phyloP scores from a whole-genome alignment of 2,797 vertebrate species.

The Lutjanus argentimaculatus region DNA sequence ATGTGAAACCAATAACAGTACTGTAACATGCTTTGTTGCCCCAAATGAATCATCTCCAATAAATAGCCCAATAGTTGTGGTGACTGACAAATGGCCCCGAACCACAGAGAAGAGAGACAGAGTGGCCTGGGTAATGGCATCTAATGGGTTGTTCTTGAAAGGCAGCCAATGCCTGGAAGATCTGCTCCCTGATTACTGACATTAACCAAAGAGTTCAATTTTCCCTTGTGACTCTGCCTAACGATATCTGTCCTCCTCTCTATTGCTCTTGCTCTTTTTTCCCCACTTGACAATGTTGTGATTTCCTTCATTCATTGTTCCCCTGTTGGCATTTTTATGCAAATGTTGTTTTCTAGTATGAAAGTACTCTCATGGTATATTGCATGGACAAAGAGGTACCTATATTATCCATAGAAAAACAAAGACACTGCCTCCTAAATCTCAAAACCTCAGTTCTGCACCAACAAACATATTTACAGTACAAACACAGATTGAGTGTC shows the following conservation, averaged over 20 bases:
- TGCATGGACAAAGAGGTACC: not conserved
- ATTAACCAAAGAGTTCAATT: constrained; percentile 77
- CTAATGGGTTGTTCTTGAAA: constrained; percentile 76
- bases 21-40: not conserved
- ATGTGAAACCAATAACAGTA: constrained; percentile 39
- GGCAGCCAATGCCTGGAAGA: constrained; percentile 70
- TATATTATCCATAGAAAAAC: not conserved
- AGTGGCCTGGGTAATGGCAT: constrained; percentile 65
- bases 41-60: constrained; percentile 60
- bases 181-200: constrained; percentile 75
- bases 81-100: constrained; percentile 61
- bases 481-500: constrained; percentile 4
- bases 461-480: constrained; percentile 10
- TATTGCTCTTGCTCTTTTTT: constrained; percentile 19
- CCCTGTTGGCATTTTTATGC: constrained; percentile 7
- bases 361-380: not conserved
- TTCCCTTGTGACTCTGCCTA: constrained; percentile 50
- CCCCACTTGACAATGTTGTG: constrained; percentile 11
- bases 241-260: constrained; percentile 44
- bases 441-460: not conserved
- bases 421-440: not conserved
- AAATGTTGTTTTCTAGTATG: constrained; percentile 10
- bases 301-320: constrained; percentile 79
- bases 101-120: constrained; percentile 41
- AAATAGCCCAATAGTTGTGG: constrained; percentile 56